Percentiles rank a stretch among this genome's conserved stretches.
Conservation (phyloP, 92 coral and sea anemone genomes). For the Scolanthus callimorphus region DNA sequence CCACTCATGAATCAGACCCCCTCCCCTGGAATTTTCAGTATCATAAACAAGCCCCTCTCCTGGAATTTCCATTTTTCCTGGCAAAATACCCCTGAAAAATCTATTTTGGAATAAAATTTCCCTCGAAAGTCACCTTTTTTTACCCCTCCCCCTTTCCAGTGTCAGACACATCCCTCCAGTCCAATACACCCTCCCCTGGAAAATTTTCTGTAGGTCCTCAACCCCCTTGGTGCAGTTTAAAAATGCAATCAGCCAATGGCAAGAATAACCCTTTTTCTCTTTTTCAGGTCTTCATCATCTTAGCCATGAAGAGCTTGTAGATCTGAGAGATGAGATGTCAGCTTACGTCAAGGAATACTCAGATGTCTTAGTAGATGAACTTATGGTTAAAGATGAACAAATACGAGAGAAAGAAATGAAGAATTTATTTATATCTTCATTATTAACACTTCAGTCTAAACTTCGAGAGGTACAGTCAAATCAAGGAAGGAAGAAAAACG, state of each 20-base stretch:
- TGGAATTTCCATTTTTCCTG: too few relatives aligned
- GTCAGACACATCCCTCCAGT: too few relatives aligned
- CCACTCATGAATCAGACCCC: too few relatives aligned
- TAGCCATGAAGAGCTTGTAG: constrained; percentile 69
- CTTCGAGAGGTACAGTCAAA: constrained; percentile 66
- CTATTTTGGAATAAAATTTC: too few relatives aligned
- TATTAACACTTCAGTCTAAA: constrained; percentile 82
- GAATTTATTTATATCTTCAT: constrained; percentile 90
- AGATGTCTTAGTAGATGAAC: constrained; percentile 83
- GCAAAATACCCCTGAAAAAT: too few relatives aligned
- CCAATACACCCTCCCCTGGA: not conserved
- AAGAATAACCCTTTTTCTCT: not conserved
- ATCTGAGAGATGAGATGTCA: constrained; percentile 77
- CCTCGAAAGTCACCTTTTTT: too few relatives aligned
- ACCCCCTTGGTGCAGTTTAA: too few relatives aligned
- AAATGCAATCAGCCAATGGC: not conserved
- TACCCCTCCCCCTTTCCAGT: too few relatives aligned
- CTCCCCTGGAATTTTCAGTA: too few relatives aligned
- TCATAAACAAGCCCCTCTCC: too few relatives aligned
- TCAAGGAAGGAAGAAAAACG: constrained; percentile 64
- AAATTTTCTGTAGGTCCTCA: too few relatives aligned
- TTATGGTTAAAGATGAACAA: constrained; percentile 75
- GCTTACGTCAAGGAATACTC: constrained; percentile 89
- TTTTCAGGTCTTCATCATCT: constrained; percentile 70
- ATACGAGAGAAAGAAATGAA: constrained; percentile 89